Evolutionary conservation across 2,113 vertebrate species (phyloP).

Genomic region (Corythaixoides concolor): DNA sequence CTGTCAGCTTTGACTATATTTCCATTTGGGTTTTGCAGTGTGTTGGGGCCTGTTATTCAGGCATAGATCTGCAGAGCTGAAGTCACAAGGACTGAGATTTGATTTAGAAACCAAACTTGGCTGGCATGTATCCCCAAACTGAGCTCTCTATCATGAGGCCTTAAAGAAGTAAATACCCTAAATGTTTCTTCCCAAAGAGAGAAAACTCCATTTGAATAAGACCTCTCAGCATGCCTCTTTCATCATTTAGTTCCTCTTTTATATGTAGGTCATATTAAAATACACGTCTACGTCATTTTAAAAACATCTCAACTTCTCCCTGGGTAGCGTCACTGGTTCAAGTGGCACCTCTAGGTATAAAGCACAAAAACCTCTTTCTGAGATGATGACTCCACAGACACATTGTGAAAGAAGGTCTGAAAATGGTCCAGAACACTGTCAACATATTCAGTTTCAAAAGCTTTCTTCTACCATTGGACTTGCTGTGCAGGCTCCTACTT

Average conservation of each 20-base stretch:
- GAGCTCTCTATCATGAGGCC: neutral
- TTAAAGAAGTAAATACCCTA: neutral
- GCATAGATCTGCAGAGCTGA: neutral
- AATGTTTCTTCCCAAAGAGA: neutral
- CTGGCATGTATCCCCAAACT: neutral
- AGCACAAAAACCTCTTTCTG: slow-evolving; percentile 14
- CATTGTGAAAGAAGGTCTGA: neutral
- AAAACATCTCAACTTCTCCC: neutral
- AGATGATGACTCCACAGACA: neutral
- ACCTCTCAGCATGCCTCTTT: neutral
- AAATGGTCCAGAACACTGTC: neutral
- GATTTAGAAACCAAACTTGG: neutral
- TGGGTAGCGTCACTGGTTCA: neutral
- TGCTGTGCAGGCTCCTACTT: neutral
- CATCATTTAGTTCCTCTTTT: neutral
- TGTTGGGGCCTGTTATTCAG: neutral
- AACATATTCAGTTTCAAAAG: neutral
- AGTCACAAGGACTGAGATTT: neutral
- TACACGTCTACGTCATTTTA: neutral
- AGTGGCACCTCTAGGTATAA: slow-evolving; percentile 6
- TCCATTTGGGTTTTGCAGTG: neutral
- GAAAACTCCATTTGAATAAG: neutral
- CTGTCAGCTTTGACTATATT: slow-evolving; percentile 41
- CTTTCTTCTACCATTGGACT: neutral
- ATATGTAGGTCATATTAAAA: neutral